These are phyloP conservation scores for Lasioglossum baleicum DNA, from an alignment of 1,140 invertebrate species.

Conservation along the genomic window DNA sequence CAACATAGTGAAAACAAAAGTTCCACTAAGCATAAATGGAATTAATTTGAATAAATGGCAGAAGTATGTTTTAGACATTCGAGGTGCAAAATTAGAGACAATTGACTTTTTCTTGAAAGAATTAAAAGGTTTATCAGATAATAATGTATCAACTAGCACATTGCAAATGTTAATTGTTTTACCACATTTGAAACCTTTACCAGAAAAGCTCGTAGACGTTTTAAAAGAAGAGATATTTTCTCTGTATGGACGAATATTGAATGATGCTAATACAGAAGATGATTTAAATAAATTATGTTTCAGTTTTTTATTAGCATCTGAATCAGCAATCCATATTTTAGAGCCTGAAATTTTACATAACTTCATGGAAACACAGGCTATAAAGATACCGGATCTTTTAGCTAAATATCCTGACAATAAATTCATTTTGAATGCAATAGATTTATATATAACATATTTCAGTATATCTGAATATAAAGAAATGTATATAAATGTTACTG, in stretches of 20 bases:
- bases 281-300: conserved; percentile 61
- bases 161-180: conserved; percentile 70
- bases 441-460: conserved; percentile 66
- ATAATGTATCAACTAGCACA: conserved; percentile 58
- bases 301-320: conserved; percentile 76
- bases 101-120: conserved; percentile 55
- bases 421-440: conserved; percentile 68
- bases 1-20: conserved; percentile 85
- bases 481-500: conserved; percentile 60
- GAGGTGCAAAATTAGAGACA: conserved; percentile 59
- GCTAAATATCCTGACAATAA: conserved; percentile 59
- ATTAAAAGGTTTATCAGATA: conserved; percentile 56
- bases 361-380: conserved; percentile 61
- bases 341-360: conserved; percentile 77
- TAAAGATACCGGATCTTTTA: conserved; percentile 66
- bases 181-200: conserved; percentile 68
- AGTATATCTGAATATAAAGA: conserved; percentile 47
- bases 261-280: conserved; percentile 25
- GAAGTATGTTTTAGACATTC: conserved; percentile 84
- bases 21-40: conserved; percentile 82
- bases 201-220: conserved; percentile 53
- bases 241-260: conserved; percentile 61
- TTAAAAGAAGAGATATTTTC: conserved; percentile 54
- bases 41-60: conserved; percentile 83
- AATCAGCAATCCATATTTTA: conserved; percentile 82